These are phyloP conservation scores for Drosophila phalerata DNA, from an alignment of 2,888 invertebrate genomes.

Conservation along the genomic window DNA sequence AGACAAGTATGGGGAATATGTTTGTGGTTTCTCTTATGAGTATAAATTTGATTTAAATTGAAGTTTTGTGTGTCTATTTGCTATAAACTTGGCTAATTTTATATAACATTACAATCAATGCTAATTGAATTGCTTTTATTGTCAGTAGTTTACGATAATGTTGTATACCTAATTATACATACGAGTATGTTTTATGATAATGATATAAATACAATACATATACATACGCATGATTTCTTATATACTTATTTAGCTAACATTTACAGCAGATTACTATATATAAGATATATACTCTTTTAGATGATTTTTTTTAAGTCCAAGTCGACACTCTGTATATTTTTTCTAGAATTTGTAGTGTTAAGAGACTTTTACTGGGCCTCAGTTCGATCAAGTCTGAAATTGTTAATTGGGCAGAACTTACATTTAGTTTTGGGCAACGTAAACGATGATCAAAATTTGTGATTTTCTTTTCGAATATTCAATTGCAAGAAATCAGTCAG, in stretches of 20 bases:
- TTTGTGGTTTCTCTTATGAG: constrained; percentile 14
- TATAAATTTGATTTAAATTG: constrained; percentile 65
- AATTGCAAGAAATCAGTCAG: not conserved
- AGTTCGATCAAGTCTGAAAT: not conserved
- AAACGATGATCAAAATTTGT: not conserved
- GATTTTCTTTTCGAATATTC: not conserved
- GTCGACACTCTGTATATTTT: not conserved
- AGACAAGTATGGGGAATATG: constrained; percentile 25
- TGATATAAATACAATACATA: constrained; percentile 20
- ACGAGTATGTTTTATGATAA: constrained; percentile 11
- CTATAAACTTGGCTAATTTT: constrained; percentile 51
- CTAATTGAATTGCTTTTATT: constrained; percentile 84
- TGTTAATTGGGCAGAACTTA: not conserved
- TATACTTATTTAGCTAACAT: constrained; percentile 20
- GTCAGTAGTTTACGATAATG: constrained; percentile 84
- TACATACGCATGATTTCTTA: constrained; percentile 19
- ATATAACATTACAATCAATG: constrained; percentile 44
- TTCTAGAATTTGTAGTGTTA: not conserved
- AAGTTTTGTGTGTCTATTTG: constrained; percentile 13
- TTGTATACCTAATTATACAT: constrained; percentile 29
- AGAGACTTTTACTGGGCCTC: not conserved
- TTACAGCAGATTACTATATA: constrained; percentile 25
- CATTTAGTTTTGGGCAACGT: not conserved
- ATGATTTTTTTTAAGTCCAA: not conserved
- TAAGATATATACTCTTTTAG: not conserved